Base-by-base conservation (phyloP, 2,888 invertebrate species). In the Dascillus cervinus region DNA sequence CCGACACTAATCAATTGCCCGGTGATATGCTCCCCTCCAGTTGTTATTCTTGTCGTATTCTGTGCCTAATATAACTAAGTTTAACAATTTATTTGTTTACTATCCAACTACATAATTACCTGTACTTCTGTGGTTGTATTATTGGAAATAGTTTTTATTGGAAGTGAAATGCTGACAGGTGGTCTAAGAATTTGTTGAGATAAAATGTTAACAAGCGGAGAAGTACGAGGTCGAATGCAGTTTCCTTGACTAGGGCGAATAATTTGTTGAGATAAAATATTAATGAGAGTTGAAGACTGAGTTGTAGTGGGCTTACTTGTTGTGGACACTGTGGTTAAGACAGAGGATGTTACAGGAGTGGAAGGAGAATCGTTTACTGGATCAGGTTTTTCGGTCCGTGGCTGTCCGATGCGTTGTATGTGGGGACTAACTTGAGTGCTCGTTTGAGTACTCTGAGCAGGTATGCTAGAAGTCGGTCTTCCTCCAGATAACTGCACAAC, bases 251-350 rank as follows among this genome's bases (percentile, higher is more conserved):
- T 52, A 4, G 70, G 66, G 15, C 67, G 60, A 14, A 69, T 56
- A 11, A 65, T 56, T 49, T 72, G 73, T 44, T 72, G 70, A 1
- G 71, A 67, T 14, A 74, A 50, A 26, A 73, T 67, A 50, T 72
- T 71, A 2, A 70, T 71, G 23, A 73, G 52, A 10, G 71, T 64
- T 4, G 71, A 56, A 10, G 62, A 50, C 44, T 62, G 61, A 4
- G 60, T 29, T 13, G 34, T 34, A 1, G 34, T 22, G 8, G 31
- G 31, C n/a, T 38, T 38, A 11, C 31, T 32, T 2, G 34, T 29
- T 3, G 35, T 37, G 5, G 17, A 8, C 17, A 17, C 3, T 15
- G 25, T 14, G 8, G 24, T 10, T n/a, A n/a, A n/a, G 5, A n/a
- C n/a, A 17, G 17, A 17, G 5, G 17, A 8, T 8, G 8, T 12